These are phyloP conservation scores for Antedon mediterranea DNA, from an alignment of 53 echinoderm and acorn worm genomes.

Conservation along the genomic window DNA sequence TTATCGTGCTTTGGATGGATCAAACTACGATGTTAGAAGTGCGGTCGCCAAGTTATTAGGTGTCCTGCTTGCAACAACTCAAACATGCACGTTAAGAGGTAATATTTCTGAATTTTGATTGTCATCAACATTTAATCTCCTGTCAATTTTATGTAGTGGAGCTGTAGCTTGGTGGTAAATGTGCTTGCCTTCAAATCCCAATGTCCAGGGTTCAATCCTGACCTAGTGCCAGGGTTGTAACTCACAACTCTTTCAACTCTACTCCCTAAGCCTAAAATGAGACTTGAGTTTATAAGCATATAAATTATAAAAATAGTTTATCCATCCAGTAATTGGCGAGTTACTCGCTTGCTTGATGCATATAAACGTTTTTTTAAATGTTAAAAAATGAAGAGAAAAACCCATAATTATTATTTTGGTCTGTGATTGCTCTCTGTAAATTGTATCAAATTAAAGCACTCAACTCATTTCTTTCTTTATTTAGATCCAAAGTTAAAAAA, in stretches of 20 bases:
- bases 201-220: too few relatives aligned
- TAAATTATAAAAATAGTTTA: too few relatives aligned
- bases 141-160: not conserved
- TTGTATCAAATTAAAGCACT: not conserved
- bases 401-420: not conserved
- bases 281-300: too few relatives aligned
- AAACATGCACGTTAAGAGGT: constrained; percentile 44
- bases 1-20: constrained; percentile 79
- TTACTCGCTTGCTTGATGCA: too few relatives aligned
- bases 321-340: too few relatives aligned
- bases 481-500: constrained; percentile 68
- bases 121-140: not conserved
- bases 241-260: too few relatives aligned
- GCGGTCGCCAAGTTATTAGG: constrained; percentile 81
- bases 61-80: constrained; percentile 64
- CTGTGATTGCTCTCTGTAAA: not conserved
- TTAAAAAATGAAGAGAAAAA: too few relatives aligned
- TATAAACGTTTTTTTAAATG: too few relatives aligned
- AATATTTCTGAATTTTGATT: not conserved
- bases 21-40: constrained; percentile 92
- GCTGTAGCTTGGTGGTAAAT: too few relatives aligned
- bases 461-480: not conserved
- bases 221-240: too few relatives aligned
- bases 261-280: too few relatives aligned
- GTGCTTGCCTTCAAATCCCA: too few relatives aligned